Conservation (phyloP, 2,113 vertebrate species). For the Corythornis vintsioides region DNA sequence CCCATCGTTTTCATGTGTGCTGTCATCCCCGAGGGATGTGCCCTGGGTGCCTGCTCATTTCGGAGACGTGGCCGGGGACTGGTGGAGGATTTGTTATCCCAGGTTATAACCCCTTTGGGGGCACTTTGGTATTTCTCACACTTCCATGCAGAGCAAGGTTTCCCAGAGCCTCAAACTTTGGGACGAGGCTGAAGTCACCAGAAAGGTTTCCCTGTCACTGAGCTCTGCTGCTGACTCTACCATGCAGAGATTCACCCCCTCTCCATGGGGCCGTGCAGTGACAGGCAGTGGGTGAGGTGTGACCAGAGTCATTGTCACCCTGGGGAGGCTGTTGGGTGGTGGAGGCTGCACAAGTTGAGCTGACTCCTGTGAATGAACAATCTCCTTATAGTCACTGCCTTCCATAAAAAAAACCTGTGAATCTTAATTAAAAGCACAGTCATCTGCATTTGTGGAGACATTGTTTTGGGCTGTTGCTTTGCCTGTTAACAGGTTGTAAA, state of each 20-base stretch:
- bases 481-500: slow-evolving; percentile 71
- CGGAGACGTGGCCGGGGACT: background rate
- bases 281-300: slow-evolving; percentile 40
- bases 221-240: background rate
- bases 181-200: background rate
- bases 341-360: slow-evolving; percentile 1
- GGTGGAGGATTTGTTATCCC: background rate
- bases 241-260: background rate
- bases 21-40: background rate
- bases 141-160: background rate
- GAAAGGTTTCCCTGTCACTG: background rate
- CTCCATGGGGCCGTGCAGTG: background rate
- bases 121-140: background rate
- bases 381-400: slow-evolving; percentile 54
- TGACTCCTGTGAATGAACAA: slow-evolving; percentile 33
- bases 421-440: slow-evolving; percentile 74
- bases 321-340: slow-evolving; percentile 4
- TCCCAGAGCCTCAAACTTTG: background rate
- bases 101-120: background rate
- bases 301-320: slow-evolving; percentile 3
- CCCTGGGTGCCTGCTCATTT: slow-evolving; percentile 35
- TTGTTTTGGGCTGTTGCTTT: slow-evolving; percentile 68
- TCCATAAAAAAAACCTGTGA: slow-evolving; percentile 58
- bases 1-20: background rate
- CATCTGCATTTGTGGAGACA: slow-evolving; percentile 44